These are phyloP conservation scores for Heteromyza rotundicornis DNA, from an alignment of 2,888 invertebrate species.

Conservation along the genomic window DNA sequence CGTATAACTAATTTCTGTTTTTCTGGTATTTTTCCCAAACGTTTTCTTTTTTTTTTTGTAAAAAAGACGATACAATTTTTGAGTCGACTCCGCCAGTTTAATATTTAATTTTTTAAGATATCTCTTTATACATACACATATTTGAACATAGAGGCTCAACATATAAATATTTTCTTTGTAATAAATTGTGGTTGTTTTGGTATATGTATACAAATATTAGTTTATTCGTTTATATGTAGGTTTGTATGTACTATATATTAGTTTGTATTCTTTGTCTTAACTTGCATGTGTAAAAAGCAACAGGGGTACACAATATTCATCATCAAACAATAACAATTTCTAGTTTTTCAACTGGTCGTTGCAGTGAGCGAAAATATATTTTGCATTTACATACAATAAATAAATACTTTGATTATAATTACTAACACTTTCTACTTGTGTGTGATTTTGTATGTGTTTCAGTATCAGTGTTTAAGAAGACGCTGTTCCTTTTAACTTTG, in stretches of 20 bases:
- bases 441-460: too few relatives aligned
- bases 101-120: too few relatives aligned
- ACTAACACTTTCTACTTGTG: conserved; percentile 6
- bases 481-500: too few relatives aligned
- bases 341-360: too few relatives aligned
- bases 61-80: too few relatives aligned
- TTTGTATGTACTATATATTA: neutral
- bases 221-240: conserved; percentile 15
- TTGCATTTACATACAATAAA: too few relatives aligned
- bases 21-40: too few relatives aligned
- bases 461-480: neutral
- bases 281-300: conserved; percentile 21
- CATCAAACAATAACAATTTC: conserved; percentile 23
- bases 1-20: too few relatives aligned
- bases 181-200: neutral
- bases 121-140: conserved; percentile 11
- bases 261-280: conserved; percentile 17
- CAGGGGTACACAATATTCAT: conserved; percentile 9
- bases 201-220: conserved; percentile 16
- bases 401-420: too few relatives aligned
- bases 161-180: conserved; percentile 39
- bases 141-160: conserved; percentile 40
- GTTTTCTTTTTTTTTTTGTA: too few relatives aligned
- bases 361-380: too few relatives aligned
- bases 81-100: too few relatives aligned